Percentiles rank a stretch among this genome's conserved stretches.
These are phyloP conservation scores for Meriones psammophilus DNA, from an alignment of 2,797 vertebrate genomes.

Conservation along the genomic window DNA sequence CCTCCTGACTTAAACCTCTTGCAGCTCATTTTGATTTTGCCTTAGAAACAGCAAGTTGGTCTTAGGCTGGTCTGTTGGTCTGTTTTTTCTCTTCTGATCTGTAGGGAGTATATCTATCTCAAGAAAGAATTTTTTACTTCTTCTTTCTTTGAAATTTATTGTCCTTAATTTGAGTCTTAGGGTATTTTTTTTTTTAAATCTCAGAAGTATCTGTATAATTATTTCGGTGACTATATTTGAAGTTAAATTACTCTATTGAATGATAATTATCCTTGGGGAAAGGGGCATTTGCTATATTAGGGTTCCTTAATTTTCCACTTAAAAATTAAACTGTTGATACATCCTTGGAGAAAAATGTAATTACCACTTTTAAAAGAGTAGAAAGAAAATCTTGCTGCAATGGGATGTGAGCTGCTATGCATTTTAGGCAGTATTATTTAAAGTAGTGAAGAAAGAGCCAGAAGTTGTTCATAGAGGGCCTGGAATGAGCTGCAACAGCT, in stretches of 20 bases:
- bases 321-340: constrained; percentile 60
- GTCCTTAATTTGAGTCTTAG: constrained; percentile 45
- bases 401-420: constrained; percentile 1
- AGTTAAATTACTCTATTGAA: constrained; percentile 64
- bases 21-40: neutral
- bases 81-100: neutral
- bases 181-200: neutral
- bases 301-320: constrained; percentile 59
- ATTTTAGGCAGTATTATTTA: constrained; percentile 55
- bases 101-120: neutral
- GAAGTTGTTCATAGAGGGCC: constrained; percentile 17
- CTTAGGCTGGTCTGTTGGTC: neutral
- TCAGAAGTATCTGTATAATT: constrained; percentile 60
- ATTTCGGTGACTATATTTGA: constrained; percentile 51
- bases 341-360: constrained; percentile 61
- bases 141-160: constrained; percentile 49
- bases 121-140: constrained; percentile 30
- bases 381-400: neutral
- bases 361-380: constrained; percentile 10
- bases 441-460: constrained; percentile 15
- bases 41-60: neutral
- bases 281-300: constrained; percentile 11
- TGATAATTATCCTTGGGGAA: constrained; percentile 36
- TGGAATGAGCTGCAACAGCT: neutral
- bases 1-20: too few species aligned